Evolutionary conservation across 2,113 vertebrate genomes (phyloP).

Genomic region (Thalassarche chlororhynchos): DNA sequence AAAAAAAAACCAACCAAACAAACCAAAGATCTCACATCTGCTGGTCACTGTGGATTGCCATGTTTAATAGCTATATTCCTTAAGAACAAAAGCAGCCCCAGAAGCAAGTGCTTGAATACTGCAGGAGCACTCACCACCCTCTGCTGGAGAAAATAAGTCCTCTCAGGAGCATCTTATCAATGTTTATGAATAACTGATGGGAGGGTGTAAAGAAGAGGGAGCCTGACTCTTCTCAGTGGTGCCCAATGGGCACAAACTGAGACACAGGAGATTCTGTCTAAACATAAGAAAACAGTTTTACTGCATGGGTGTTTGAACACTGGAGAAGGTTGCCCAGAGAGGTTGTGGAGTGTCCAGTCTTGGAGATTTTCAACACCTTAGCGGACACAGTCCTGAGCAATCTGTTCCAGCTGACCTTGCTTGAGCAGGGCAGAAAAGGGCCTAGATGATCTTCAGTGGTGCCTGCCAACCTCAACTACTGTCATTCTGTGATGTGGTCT

Average conservation of each 20-base stretch:
- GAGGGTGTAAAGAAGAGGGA: background rate
- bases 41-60: background rate
- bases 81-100: background rate
- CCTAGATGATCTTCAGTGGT: background rate
- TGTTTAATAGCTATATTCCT: background rate
- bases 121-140: background rate
- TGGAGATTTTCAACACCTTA: background rate
- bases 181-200: background rate
- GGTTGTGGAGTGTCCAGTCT: background rate
- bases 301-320: background rate
- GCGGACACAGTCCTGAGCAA: background rate
- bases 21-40: background rate
- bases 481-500: background rate
- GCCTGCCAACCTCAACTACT: background rate
- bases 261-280: fast-evolving
- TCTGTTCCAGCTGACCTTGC: background rate
- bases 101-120: background rate
- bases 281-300: background rate
- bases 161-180: background rate
- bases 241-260: background rate
- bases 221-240: background rate
- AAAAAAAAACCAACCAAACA: background rate
- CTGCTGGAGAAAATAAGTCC: background rate
- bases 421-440: background rate
- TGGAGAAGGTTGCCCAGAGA: background rate